phyloP scores from a whole-genome alignment of 2,888 invertebrate genomes.

The Zonitis immaculata region DNA sequence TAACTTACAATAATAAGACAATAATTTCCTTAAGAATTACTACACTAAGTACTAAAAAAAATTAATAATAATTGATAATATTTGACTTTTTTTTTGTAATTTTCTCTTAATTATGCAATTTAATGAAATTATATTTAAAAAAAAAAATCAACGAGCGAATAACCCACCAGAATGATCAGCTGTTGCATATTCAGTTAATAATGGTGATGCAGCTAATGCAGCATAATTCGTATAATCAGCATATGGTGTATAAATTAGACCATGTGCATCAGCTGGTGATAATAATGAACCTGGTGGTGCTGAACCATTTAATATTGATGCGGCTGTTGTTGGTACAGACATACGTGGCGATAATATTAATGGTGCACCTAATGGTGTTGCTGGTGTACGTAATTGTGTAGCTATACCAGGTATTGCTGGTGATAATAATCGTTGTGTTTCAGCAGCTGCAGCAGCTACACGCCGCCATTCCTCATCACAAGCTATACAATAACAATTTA shows the following conservation, averaged over 20 bases:
- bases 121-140: too few relatives aligned
- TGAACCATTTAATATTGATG: constrained; percentile 61
- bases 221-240: constrained; percentile 89
- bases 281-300: constrained; percentile 63
- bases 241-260: constrained; percentile 84
- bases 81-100: not conserved
- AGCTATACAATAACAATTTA: constrained; percentile 50
- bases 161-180: constrained; percentile 96
- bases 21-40: constrained; percentile 15
- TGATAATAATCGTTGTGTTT: constrained; percentile 69
- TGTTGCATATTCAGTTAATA: constrained; percentile 75
- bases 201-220: constrained; percentile 73
- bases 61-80: constrained; percentile 1
- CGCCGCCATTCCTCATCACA: constrained; percentile 80
- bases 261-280: constrained; percentile 68
- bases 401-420: constrained; percentile 62
- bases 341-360: constrained; percentile 88
- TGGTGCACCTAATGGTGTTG: constrained; percentile 84
- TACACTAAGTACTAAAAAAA: constrained; percentile 15
- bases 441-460: constrained; percentile 73
- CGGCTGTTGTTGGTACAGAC: constrained; percentile 75
- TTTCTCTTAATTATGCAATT: too few relatives aligned
- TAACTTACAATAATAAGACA: too few relatives aligned
- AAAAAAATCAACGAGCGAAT: constrained; percentile 81
- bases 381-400: constrained; percentile 57